These are phyloP conservation scores for Amitus sp. DNA, from an alignment of 2,888 invertebrate genomes.

Conservation along the genomic window DNA sequence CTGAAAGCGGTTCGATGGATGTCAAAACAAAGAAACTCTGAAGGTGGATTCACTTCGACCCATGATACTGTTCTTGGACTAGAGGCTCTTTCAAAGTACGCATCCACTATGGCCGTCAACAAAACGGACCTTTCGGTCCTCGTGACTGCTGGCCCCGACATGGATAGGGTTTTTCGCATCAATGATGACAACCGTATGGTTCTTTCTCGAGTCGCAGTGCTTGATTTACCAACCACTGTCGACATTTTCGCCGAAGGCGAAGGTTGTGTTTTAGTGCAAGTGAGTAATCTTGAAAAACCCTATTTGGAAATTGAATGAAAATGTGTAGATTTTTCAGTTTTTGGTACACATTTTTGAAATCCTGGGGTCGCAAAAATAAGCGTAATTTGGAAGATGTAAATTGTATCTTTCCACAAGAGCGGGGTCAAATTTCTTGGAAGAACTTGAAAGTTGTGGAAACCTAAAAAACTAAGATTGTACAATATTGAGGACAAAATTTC, in stretches of 20 bases:
- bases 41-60: constrained; percentile 81
- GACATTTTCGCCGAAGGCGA: constrained; percentile 67
- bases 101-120: constrained; percentile 63
- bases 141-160: constrained; percentile 62
- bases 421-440: too few relatives aligned
- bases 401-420: too few relatives aligned
- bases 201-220: constrained; percentile 64
- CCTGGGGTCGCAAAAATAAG: too few relatives aligned
- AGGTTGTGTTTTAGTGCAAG: constrained; percentile 71
- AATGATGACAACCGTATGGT: constrained; percentile 67
- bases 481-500: too few relatives aligned
- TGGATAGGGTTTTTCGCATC: constrained; percentile 65
- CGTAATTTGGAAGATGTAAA: too few relatives aligned
- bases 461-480: too few relatives aligned
- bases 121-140: constrained; percentile 65
- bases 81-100: constrained; percentile 71
- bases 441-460: too few relatives aligned
- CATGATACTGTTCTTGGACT: constrained; percentile 75
- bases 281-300: constrained; percentile 50
- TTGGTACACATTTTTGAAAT: too few relatives aligned
- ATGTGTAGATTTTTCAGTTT: too few relatives aligned
- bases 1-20: constrained; percentile 79
- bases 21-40: constrained; percentile 72
- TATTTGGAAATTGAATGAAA: too few relatives aligned
- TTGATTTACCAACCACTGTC: constrained; percentile 65